These are phyloP conservation scores for Myotis myotis DNA, from an alignment of 2,797 vertebrate genomes.

Conservation along the genomic window DNA sequence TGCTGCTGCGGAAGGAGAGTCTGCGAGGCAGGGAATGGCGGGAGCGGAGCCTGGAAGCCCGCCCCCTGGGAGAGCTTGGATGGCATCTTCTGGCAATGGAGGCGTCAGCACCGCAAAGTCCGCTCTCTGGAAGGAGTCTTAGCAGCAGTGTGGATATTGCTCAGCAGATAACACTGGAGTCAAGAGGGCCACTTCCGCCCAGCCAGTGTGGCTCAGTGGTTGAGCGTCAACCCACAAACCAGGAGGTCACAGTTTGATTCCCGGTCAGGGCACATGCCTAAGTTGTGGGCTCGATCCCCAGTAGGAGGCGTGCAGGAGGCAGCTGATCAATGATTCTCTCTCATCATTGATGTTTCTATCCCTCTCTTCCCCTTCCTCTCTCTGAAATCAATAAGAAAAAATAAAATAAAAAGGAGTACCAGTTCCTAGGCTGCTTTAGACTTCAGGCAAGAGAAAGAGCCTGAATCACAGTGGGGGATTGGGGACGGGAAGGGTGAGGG, in stretches of 20 bases:
- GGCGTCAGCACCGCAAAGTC: background rate
- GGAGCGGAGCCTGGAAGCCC: background rate
- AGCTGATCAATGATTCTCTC: too few relatives aligned
- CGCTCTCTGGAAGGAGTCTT: background rate
- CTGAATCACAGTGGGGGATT: background rate
- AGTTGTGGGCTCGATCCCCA: too few relatives aligned
- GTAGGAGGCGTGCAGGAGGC: too few relatives aligned
- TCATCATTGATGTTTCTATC: too few relatives aligned
- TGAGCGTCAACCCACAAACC: too few relatives aligned
- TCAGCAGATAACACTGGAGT: background rate
- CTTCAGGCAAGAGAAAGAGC: background rate
- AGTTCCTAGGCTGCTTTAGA: background rate
- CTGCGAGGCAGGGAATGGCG: background rate
- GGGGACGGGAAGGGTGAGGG: background rate
- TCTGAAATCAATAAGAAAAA: too few relatives aligned
- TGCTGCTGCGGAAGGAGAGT: background rate
- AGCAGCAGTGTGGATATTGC: background rate
- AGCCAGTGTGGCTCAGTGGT: too few relatives aligned
- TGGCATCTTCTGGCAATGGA: background rate
- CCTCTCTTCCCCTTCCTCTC: too few relatives aligned
- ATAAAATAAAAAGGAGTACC: background rate
- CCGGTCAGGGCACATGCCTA: too few relatives aligned
- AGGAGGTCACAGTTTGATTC: too few relatives aligned
- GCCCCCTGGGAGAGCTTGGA: background rate
- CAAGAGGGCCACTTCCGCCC: background rate